Percentiles rank a stretch among this genome's conserved stretches.
Conservation (phyloP, 2,888 invertebrate species). For the Dione vanillae region DNA sequence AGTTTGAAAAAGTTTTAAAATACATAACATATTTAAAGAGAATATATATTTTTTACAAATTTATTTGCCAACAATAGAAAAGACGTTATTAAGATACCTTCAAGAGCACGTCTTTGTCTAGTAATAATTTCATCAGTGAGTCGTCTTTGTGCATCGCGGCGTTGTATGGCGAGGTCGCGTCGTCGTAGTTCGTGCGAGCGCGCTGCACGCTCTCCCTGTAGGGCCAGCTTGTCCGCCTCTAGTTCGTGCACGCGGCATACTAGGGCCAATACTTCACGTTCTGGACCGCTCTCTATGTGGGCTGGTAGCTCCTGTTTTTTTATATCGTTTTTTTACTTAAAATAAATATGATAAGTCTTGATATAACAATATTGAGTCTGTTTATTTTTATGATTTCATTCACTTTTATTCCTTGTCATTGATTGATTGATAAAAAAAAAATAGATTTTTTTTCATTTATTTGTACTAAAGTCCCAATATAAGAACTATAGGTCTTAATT, state of each 20-base stretch:
- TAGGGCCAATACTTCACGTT: slow-evolving; percentile 93
- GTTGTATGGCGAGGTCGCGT: slow-evolving; percentile 91
- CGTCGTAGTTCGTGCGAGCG: slow-evolving; percentile 94
- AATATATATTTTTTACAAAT: too few relatives aligned
- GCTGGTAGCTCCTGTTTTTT: slow-evolving; percentile 88
- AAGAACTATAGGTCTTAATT: too few relatives aligned
- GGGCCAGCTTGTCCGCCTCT: slow-evolving; percentile 96
- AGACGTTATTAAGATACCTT: slow-evolving; percentile 80
- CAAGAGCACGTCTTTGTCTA: slow-evolving; percentile 92
- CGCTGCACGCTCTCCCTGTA: slow-evolving; percentile 93
- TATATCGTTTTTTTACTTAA: not conserved
- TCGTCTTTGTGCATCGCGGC: slow-evolving; percentile 92
- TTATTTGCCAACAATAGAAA: not conserved
- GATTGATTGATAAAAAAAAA: too few relatives aligned
- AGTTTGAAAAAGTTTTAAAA: too few relatives aligned
- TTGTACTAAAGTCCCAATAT: too few relatives aligned
- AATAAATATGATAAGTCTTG: too few relatives aligned
- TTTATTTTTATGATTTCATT: not conserved
- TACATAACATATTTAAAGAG: too few relatives aligned
- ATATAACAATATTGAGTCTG: not conserved
- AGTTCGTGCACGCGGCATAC: slow-evolving; percentile 96
- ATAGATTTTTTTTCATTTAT: too few relatives aligned
- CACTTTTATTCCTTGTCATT: too few relatives aligned
- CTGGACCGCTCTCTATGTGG: slow-evolving; percentile 93
- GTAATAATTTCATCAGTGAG: slow-evolving; percentile 96